Conservation (phyloP, 1,140 invertebrate genomes). For the Bombus sibiricus region DNA sequence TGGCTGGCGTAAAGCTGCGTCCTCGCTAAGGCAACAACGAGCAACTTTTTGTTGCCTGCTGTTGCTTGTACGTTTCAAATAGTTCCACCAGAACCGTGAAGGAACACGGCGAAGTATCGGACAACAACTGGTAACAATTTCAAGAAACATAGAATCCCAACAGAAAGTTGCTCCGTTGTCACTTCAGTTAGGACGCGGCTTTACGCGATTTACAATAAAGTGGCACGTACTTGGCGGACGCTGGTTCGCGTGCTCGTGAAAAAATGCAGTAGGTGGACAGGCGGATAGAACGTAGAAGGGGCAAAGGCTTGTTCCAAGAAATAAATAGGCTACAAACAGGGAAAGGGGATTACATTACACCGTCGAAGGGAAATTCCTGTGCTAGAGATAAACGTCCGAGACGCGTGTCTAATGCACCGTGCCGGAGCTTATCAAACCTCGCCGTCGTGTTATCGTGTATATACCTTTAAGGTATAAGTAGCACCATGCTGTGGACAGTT, state of each 20-base stretch:
- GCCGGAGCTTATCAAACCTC: constrained; percentile 29
- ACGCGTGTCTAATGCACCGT: constrained; percentile 34
- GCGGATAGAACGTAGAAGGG: not conserved
- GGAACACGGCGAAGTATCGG: too few relatives aligned
- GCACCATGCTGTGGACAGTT: not conserved
- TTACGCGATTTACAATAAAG: not conserved
- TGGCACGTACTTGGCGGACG: not conserved
- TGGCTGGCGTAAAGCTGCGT: too few relatives aligned
- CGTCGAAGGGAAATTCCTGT: constrained; percentile 26
- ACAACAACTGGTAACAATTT: too few relatives aligned
- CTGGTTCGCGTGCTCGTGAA: not conserved
- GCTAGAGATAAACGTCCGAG: constrained; percentile 29
- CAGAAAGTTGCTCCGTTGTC: too few relatives aligned
- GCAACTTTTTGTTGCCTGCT: too few relatives aligned
- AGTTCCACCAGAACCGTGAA: too few relatives aligned
- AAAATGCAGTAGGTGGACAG: not conserved
- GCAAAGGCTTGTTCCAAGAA: not conserved
- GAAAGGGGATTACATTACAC: constrained; percentile 10
- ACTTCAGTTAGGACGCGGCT: too few relatives aligned
- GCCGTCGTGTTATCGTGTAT: constrained; percentile 4
- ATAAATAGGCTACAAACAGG: constrained; percentile 12
- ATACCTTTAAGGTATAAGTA: constrained; percentile 11
- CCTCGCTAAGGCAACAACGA: too few relatives aligned
- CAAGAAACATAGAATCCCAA: too few relatives aligned
- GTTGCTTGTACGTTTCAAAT: too few relatives aligned